Evolutionary conservation across 2,888 invertebrate species (phyloP).

Genomic region (Desoria tigrina): DNA sequence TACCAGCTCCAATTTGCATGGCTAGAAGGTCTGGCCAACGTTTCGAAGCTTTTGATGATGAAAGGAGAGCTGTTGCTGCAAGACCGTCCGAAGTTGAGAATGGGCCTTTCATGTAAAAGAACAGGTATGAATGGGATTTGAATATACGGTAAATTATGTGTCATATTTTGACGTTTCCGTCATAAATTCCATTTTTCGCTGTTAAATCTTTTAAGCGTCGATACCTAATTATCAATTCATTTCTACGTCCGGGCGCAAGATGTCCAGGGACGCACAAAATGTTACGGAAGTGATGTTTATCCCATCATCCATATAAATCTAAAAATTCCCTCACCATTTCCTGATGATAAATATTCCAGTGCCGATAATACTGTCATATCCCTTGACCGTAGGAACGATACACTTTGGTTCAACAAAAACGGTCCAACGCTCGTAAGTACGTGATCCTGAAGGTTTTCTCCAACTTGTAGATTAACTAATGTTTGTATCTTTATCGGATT

Average conservation of each 20-base stretch:
- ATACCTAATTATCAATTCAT: too few relatives aligned
- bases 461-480: constrained; percentile 23
- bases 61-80: constrained; percentile 2
- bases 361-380: constrained; percentile 9
- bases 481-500: constrained; percentile 16
- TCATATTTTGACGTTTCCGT: too few relatives aligned
- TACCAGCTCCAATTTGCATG: constrained; percentile 4
- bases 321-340: too few relatives aligned
- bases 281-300: too few relatives aligned
- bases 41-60: constrained; percentile 1
- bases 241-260: too few relatives aligned
- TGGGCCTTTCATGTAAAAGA: too few relatives aligned
- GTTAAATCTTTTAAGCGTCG: too few relatives aligned
- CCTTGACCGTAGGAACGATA: constrained; percentile 14
- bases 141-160: too few relatives aligned
- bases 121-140: too few relatives aligned
- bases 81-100: constrained; percentile 11
- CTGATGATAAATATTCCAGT: neutral
- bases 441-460: constrained; percentile 26
- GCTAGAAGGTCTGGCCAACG: constrained; percentile 31
- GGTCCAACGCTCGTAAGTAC: constrained; percentile 15
- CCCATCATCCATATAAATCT: too few relatives aligned
- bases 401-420: constrained; percentile 13
- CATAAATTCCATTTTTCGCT: too few relatives aligned
- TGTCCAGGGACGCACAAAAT: too few relatives aligned